These are phyloP conservation scores for Ethmia dodecea DNA, from an alignment of 2,888 invertebrate genomes.

Conservation along the genomic window DNA sequence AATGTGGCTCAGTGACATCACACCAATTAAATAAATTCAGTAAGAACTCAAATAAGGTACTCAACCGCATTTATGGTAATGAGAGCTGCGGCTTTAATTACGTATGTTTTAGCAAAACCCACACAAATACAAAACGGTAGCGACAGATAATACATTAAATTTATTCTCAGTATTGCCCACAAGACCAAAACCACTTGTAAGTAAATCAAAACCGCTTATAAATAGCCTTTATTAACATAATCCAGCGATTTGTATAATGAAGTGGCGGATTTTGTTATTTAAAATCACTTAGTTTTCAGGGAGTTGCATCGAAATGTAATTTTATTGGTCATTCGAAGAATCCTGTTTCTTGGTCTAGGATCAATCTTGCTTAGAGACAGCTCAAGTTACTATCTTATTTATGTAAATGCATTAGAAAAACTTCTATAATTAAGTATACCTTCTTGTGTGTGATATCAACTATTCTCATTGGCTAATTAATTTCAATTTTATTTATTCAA, in stretches of 20 bases:
- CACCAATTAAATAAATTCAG: conserved; percentile 32
- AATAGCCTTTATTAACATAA: conserved; percentile 68
- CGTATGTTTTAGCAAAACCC: conserved; percentile 52
- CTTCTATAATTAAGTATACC: no score
- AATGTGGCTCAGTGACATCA: conserved; percentile 19
- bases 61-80: conserved; percentile 45
- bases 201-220: conserved; percentile 70
- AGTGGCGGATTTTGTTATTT: conserved; percentile 57
- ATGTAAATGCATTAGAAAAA: no score
- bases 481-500: no score
- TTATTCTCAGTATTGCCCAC: conserved; percentile 58
- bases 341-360: no score
- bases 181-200: conserved; percentile 47
- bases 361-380: no score
- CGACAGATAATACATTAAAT: conserved; percentile 59
- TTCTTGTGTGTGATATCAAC: no score
- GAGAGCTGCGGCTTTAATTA: conserved; percentile 40
- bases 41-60: conserved; percentile 37
- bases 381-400: no score
- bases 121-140: conserved; percentile 66
- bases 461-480: no score
- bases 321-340: conserved; percentile 42
- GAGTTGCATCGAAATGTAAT: conserved; percentile 41
- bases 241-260: conserved; percentile 70
- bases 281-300: conserved; percentile 49